Percentiles rank a stretch among this genome's conserved stretches.
Evolutionary conservation across 2,888 invertebrate genomes (phyloP).

Genomic region (Tenthredo mesomela): DNA sequence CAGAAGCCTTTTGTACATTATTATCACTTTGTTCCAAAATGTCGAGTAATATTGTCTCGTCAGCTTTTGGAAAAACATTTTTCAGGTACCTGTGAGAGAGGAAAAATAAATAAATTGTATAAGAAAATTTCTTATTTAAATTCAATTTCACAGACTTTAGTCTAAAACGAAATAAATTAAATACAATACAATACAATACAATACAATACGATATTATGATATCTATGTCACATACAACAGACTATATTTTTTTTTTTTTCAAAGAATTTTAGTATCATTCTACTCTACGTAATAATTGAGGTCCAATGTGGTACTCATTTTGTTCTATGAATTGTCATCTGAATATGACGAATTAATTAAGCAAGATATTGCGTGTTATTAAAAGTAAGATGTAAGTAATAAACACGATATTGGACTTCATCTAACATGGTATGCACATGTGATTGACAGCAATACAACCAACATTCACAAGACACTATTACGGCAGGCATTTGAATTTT

Average conservation of each 20-base stretch:
- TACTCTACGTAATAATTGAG: conserved; percentile 46
- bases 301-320: conserved; percentile 34
- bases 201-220: conserved; percentile 28
- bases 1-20: conserved; percentile 93
- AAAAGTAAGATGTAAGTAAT: conserved; percentile 9
- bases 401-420: conserved; percentile 37
- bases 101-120: conserved; percentile 56
- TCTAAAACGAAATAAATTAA: neutral
- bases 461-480: conserved; percentile 53
- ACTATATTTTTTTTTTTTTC: conserved; percentile 37
- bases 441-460: conserved; percentile 56
- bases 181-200: conserved; percentile 27
- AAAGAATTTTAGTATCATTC: conserved; percentile 26
- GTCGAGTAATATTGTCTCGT: conserved; percentile 92
- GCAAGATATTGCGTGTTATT: neutral
- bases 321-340: neutral
- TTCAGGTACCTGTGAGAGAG: conserved; percentile 88
- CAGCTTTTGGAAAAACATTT: conserved; percentile 93
- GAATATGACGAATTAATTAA: neutral
- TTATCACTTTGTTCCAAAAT: conserved; percentile 92
- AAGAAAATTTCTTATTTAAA: conserved; percentile 54
- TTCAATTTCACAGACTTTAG: neutral
- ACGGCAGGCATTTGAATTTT: conserved; percentile 42
- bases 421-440: conserved; percentile 59
- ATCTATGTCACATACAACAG: conserved; percentile 41